phyloP scores from a whole-genome alignment of 2,888 invertebrate species.

The Ceriagrion tenellum region DNA sequence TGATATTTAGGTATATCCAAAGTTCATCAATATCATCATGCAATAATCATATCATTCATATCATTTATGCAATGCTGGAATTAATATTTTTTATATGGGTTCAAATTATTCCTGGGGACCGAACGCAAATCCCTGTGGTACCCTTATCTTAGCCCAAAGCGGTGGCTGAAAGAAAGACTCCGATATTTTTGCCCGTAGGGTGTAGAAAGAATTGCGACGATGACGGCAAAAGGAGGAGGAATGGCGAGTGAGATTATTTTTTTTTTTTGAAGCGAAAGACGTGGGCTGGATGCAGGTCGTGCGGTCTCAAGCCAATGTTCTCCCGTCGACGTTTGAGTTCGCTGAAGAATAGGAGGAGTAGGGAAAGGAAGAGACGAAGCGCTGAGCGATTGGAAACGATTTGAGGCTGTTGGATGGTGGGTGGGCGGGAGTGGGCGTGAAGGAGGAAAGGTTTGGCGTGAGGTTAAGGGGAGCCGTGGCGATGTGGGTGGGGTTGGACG shows the following conservation, averaged over 20 bases:
- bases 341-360: background rate
- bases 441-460: no score
- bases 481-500: background rate
- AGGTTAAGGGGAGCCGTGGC: background rate
- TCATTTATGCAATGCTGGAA: no score
- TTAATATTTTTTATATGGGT: no score
- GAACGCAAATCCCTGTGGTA: no score
- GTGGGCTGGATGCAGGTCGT: background rate
- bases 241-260: background rate
- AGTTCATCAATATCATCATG: no score
- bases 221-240: background rate
- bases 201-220: no score
- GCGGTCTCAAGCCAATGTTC: background rate
- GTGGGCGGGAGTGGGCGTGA: background rate
- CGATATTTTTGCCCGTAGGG: no score
- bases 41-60: no score
- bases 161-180: no score
- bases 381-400: slow-evolving; percentile 1
- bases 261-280: background rate
- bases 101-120: no score
- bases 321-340: background rate
- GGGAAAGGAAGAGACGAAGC: background rate
- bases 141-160: no score
- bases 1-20: no score
- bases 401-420: background rate